A percentile compares a stretch with the other conserved stretches of the same genome.
These are phyloP conservation scores for Sebastes aleutianus DNA, from an alignment of 2,797 vertebrate species.

Conservation along the genomic window DNA sequence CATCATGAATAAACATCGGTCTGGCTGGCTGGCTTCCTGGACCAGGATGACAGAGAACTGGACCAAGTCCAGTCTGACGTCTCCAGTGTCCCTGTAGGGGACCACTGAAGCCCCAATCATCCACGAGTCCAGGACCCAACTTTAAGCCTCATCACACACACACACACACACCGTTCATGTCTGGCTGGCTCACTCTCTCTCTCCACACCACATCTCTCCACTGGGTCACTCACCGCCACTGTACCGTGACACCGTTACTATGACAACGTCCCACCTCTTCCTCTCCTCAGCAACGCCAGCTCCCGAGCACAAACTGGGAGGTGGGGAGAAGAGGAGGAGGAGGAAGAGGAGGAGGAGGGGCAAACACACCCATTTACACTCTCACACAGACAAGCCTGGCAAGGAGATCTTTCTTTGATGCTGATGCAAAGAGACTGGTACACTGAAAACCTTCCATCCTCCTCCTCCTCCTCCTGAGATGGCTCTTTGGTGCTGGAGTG, in stretches of 20 bases:
- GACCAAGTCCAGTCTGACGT: constrained; percentile 24
- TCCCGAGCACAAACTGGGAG: constrained; percentile 31
- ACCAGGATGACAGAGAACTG: constrained; percentile 34
- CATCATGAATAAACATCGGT: constrained; percentile 54
- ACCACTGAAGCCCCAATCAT: background rate
- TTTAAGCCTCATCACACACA: constrained; percentile 4
- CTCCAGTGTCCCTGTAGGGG: background rate
- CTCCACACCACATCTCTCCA: constrained; percentile 14
- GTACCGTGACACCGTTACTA: constrained; percentile 67
- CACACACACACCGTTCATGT: constrained; percentile 16
- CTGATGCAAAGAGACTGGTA: constrained; percentile 72
- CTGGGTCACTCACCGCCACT: constrained; percentile 35
- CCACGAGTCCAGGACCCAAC: background rate
- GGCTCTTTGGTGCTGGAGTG: constrained; percentile 30
- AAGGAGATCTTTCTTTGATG: constrained; percentile 59
- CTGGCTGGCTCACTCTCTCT: background rate
- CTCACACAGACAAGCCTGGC: constrained; percentile 36
- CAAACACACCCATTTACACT: constrained; percentile 36
- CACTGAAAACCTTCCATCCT: constrained; percentile 62
- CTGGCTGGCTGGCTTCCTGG: constrained; percentile 24
- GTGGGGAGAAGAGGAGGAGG: constrained; percentile 16
- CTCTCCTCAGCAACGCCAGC: constrained; percentile 43
- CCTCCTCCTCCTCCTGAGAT: constrained; percentile 32
- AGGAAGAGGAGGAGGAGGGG: background rate
- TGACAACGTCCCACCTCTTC: constrained; percentile 72